A percentile compares a stretch with the other conserved stretches of the same genome.
phyloP scores from a whole-genome alignment of 2,797 vertebrate genomes.

The Carduelis carduelis region DNA sequence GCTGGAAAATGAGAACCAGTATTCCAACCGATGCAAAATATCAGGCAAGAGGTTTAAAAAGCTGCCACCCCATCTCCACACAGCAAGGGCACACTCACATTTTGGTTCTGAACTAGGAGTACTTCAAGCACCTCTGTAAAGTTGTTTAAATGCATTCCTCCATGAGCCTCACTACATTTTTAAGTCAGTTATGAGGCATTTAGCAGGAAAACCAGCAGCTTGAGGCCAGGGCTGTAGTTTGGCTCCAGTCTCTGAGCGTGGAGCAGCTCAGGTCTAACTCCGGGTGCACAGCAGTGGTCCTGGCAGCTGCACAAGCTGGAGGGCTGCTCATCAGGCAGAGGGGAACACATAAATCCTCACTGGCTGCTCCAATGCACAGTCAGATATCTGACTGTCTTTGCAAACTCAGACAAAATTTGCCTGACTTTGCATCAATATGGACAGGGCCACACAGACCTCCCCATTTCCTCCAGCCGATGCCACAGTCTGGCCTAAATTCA shows the following conservation, averaged over 20 bases:
- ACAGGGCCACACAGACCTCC: not conserved
- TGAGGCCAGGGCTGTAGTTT: not conserved
- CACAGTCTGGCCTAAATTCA: not conserved
- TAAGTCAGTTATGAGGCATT: not conserved
- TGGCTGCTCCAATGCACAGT: not conserved
- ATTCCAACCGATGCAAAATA: slow-evolving; percentile 15
- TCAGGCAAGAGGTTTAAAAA: slow-evolving; percentile 19
- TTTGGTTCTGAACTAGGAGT: not conserved
- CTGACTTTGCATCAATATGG: not conserved
- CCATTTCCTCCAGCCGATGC: not conserved
- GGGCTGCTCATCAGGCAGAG: not conserved
- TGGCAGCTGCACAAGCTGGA: not conserved
- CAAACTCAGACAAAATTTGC: not conserved
- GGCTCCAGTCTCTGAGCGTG: not conserved
- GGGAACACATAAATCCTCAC: not conserved
- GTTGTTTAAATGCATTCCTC: not conserved
- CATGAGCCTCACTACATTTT: not conserved
- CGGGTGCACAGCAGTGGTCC: not conserved
- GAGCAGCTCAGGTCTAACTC: not conserved
- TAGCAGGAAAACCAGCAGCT: not conserved
- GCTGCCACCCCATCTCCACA: not conserved
- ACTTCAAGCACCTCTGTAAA: not conserved
- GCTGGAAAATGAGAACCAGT: slow-evolving; percentile 50
- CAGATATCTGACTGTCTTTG: not conserved
- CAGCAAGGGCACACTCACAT: not conserved